phyloP scores from a whole-genome alignment of 1,140 invertebrate genomes.

The Lucilia sericata region DNA sequence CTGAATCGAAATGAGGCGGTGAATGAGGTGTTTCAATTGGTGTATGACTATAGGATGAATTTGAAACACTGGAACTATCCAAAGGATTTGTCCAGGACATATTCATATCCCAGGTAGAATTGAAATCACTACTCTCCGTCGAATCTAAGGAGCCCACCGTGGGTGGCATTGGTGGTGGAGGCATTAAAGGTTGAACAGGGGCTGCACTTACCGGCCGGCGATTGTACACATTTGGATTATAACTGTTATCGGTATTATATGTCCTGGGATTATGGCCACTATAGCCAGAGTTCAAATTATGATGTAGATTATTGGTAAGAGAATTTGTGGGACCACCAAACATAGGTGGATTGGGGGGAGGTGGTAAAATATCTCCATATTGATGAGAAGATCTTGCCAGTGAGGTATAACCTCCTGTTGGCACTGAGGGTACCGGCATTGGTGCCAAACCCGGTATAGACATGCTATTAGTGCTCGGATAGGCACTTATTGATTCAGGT shows the following conservation, averaged over 20 bases:
- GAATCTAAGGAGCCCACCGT: constrained; percentile 9
- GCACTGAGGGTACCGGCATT: constrained; percentile 46
- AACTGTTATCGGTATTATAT: constrained; percentile 45
- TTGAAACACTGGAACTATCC: constrained; percentile 52
- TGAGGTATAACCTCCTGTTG: constrained; percentile 47
- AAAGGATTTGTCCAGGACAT: constrained; percentile 60
- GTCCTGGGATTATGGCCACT: constrained; percentile 21
- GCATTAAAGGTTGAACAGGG: constrained; percentile 53
- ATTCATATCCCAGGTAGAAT: constrained; percentile 65
- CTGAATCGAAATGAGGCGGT: constrained; percentile 76
- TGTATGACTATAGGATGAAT: constrained; percentile 53
- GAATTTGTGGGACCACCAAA: constrained; percentile 36
- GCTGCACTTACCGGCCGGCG: constrained; percentile 13
- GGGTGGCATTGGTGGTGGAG: constrained; percentile 53
- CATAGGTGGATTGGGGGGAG: constrained; percentile 43
- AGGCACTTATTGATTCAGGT: constrained; percentile 54
- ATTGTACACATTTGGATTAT: constrained; percentile 50
- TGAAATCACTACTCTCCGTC: constrained; percentile 53
- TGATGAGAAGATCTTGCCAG: constrained; percentile 49
- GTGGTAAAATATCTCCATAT: constrained; percentile 38
- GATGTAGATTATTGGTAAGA: constrained; percentile 40
- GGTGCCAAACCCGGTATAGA: constrained; percentile 55
- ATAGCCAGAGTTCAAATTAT: constrained; percentile 49
- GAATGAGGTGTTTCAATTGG: constrained; percentile 74
- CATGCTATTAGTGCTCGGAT: constrained; percentile 51